phyloP scores from a whole-genome alignment of 2,797 vertebrate genomes.

The Anisognathus igniventris region DNA sequence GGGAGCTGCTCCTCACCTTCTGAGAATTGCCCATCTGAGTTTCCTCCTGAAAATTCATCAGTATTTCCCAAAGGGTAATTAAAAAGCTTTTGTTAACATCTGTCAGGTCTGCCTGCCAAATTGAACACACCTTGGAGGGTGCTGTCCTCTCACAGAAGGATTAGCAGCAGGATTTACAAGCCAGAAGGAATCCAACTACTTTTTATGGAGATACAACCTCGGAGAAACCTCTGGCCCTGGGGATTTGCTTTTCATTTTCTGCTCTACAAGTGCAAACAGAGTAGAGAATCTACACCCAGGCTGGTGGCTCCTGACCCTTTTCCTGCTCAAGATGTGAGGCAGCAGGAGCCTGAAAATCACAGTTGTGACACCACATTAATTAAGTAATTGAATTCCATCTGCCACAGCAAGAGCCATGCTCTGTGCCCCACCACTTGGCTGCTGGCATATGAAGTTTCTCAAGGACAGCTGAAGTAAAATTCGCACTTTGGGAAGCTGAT shows the following conservation, averaged over 20 bases:
- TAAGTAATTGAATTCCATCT: neutral
- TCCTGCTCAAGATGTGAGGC: neutral
- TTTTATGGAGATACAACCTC: neutral
- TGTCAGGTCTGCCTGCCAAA: neutral
- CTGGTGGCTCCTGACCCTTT: neutral
- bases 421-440: neutral
- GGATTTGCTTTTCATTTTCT: neutral
- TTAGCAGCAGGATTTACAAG: neutral
- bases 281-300: neutral
- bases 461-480: neutral
- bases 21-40: neutral
- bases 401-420: neutral
- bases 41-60: neutral
- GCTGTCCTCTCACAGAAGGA: neutral
- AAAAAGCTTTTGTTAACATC: neutral
- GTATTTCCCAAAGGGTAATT: neutral
- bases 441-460: neutral
- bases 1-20: neutral
- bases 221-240: neutral
- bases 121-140: neutral
- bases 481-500: neutral
- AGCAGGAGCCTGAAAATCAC: neutral
- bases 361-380: neutral
- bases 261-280: neutral
- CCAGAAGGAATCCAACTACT: neutral